A percentile compares a stretch with the other conserved stretches of the same genome.
phyloP scores from a whole-genome alignment of 1,140 invertebrate genomes.

The Habropoda laboriosa region DNA sequence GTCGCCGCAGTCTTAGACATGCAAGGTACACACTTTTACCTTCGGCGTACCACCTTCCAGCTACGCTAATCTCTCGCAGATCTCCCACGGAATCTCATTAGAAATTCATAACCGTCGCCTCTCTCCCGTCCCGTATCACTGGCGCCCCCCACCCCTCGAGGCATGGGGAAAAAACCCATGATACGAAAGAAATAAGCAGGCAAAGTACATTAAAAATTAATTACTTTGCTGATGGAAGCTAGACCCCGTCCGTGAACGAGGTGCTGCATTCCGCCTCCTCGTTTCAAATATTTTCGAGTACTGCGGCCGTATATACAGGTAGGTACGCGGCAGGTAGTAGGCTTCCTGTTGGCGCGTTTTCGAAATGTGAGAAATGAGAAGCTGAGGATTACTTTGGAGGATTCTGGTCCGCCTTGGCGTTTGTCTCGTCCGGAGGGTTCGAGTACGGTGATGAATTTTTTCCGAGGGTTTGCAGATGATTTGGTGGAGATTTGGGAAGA shows the following conservation, averaged over 20 bases:
- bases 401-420: no score
- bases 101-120: constrained; percentile 81
- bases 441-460: no score
- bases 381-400: no score
- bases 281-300: constrained; percentile 57
- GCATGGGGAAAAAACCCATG: constrained; percentile 75
- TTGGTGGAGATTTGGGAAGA: no score
- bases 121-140: constrained; percentile 53
- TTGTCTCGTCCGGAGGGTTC: no score
- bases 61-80: constrained; percentile 81
- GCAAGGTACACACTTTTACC: constrained; percentile 74
- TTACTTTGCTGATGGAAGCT: constrained; percentile 82
- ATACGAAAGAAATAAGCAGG: constrained; percentile 82
- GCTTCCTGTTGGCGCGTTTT: constrained; percentile 51
- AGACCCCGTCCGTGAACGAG: constrained; percentile 60
- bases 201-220: constrained; percentile 83
- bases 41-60: constrained; percentile 60
- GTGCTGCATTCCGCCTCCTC: constrained; percentile 58
- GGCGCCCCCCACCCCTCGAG: constrained; percentile 45
- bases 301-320: constrained; percentile 31
- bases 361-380: no score
- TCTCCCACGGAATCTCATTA: constrained; percentile 82
- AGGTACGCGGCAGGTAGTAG: no score
- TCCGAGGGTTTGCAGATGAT: no score
- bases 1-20: constrained; percentile 68